A percentile compares a stretch with the other conserved stretches of the same genome.
phyloP scores from a whole-genome alignment of 2,888 invertebrate genomes.

The Choreutis nemorana region DNA sequence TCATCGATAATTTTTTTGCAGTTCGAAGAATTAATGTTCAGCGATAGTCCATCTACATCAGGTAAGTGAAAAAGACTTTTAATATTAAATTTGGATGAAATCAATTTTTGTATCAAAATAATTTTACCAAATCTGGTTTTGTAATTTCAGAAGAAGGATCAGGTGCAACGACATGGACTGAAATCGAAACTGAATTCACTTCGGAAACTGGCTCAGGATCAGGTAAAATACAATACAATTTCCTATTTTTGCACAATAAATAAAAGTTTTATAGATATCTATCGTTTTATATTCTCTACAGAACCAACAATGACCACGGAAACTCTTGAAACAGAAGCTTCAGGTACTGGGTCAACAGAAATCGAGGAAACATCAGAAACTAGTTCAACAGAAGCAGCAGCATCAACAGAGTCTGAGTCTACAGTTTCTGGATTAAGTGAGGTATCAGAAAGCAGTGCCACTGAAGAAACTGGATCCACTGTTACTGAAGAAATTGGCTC shows the following conservation, averaged over 20 bases:
- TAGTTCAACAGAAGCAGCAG: constrained; percentile 9
- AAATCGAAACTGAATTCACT: constrained; percentile 17
- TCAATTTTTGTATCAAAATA: background rate
- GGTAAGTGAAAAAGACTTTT: constrained; percentile 10
- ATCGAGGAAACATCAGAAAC: constrained; percentile 8
- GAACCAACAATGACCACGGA: constrained; percentile 7
- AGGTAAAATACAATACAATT: constrained; percentile 13
- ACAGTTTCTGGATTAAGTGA: constrained; percentile 9
- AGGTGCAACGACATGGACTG: constrained; percentile 14
- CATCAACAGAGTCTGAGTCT: constrained; percentile 8
- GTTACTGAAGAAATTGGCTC: constrained; percentile 6
- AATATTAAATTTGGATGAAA: no score
- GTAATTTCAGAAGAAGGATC: constrained; percentile 7
- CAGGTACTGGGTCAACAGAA: constrained; percentile 9
- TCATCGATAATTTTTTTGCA: constrained; percentile 7
- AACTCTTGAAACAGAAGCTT: constrained; percentile 7
- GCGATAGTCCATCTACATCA: constrained; percentile 19
- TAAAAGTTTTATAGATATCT: no score
- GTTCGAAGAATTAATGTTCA: constrained; percentile 26
- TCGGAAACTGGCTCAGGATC: constrained; percentile 19
- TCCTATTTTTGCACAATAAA: background rate
- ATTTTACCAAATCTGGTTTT: background rate
- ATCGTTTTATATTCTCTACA: no score
- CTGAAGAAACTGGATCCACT: constrained; percentile 6
- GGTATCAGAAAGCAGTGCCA: background rate